Base-by-base conservation (phyloP, 2,888 invertebrate species). In the Leucoma salicis region DNA sequence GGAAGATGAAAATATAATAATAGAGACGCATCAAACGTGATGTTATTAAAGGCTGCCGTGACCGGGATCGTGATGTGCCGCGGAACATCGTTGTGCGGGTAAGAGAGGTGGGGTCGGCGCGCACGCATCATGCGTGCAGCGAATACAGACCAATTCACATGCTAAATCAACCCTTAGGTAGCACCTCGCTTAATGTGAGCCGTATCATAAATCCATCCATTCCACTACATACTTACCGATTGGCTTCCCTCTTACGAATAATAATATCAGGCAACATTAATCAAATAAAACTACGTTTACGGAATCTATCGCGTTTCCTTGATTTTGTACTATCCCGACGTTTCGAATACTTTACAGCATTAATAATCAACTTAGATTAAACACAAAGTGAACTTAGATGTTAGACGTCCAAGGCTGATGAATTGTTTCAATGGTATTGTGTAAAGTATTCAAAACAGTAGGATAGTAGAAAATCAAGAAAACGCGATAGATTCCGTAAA, bases 21-120 rank as follows among this genome's bases (percentile, higher is more conserved):
- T 88, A 84, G 88, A 86, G 86, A 82, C 82, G 81, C 85, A 90
- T 90, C 87, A 89, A 88, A 90, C 90, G 90, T 89, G 90, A 89
- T 82, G 87, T 90, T 89, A 89, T 89, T 88, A 89, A 82, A 76
- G 75, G 74, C 66, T 72, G 78, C 76, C 88, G 90, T 89, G 88
- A 84, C 84, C 73, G 66, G 88, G 55, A 70, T 85, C 50, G 64
- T 59, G 75, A 82, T 74, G 68, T 56, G 49, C 13, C 11, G 14
- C 13, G 6, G n/a, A n/a, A 27, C 11, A 1, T 14, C 7, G 50
- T 14, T 12, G 40, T 21, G 38, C 16, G 37, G 39, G 28, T 35
- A 33, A 35, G 39, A 32, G 37, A 47, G 37, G 46, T 21, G 11
- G 34, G 32, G 53, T 31, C 70, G 67, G 71, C 73, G 75, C 77